phyloP scores from a whole-genome alignment of 2,113 vertebrate genomes.

The Amphiprion percula region DNA sequence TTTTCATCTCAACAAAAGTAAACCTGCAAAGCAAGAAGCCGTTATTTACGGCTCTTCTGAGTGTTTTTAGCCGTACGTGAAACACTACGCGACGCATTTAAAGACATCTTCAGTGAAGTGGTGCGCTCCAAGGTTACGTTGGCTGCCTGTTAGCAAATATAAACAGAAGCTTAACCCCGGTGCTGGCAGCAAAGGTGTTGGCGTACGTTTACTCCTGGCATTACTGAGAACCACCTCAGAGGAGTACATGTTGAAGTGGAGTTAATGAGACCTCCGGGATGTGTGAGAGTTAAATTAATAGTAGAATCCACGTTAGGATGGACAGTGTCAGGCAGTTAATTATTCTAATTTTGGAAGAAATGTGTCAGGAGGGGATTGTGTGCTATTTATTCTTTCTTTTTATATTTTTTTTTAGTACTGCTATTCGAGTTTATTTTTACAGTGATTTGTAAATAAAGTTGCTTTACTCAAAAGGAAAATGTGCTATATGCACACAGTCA shows the following conservation, averaged over 20 bases:
- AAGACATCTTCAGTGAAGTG: not conserved
- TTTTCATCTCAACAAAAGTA: constrained; percentile 3
- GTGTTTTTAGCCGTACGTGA: not conserved
- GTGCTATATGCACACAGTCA: too few species aligned
- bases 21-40: constrained; percentile 14
- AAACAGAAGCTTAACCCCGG: constrained; percentile 19
- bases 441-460: too few species aligned
- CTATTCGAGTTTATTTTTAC: too few species aligned
- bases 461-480: too few species aligned
- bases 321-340: constrained; percentile 44
- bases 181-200: constrained; percentile 39
- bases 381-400: not conserved
- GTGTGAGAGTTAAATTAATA: constrained; percentile 56
- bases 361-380: constrained; percentile 4
- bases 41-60: not conserved
- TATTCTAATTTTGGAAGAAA: constrained; percentile 13
- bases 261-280: constrained; percentile 61
- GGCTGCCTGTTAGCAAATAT: constrained; percentile 25
- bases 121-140: not conserved
- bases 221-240: constrained; percentile 28
- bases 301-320: constrained; percentile 54
- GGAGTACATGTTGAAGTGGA: constrained; percentile 41
- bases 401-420: not conserved
- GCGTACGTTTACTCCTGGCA: constrained; percentile 36
- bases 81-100: not conserved